Evolutionary conservation across 2,888 invertebrate genomes (phyloP), one percentile per base, ranked within the genome.

Genomic region (Arrhopalites spinosus): DNA sequence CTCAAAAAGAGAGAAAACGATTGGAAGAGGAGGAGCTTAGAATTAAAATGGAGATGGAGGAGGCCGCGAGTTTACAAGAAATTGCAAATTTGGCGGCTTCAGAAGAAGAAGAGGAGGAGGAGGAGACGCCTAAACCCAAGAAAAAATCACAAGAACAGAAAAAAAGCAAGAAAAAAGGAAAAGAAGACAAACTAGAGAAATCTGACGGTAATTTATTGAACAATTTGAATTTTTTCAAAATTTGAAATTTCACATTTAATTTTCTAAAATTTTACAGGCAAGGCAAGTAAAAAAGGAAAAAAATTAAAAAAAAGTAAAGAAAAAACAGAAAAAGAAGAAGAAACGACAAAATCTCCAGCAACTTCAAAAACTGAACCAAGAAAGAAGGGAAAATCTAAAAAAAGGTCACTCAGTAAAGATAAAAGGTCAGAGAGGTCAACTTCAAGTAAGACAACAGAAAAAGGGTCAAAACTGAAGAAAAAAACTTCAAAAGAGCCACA

Each of bases 41-140:
- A 13, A 53, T 20, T 53, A 59, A 53, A 20, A 25, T 53, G 64
- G 30, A 47, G 43, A n/a, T 23, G 53, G 53, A 56, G 29, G 56
- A 61, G n/a, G n/a, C n/a, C n/a, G n/a, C n/a, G n/a, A n/a, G n/a
- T n/a, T n/a, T n/a, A n/a, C n/a, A n/a, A n/a, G n/a, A n/a, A n/a
- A n/a, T n/a, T n/a, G 47, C 15, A 43, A 17, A 43, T 3, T 5
- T 5, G 5, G 25, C 7, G 7, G 47, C 17, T 25, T 2, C 47
- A 64, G 66, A 64, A 50, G 23, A 50, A 25, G 27, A 29, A 43
- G n/a, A 23, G 36, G 36, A 17, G 64, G 27, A 73, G 50, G 64
- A 23, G 29, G 20, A 73, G 50, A 73, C 36, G 50, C 25, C n/a
- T 0, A 64, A 73, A 25, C n/a, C n/a, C 2, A 73, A 45, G 72